Evolutionary conservation across 2,888 invertebrate species (phyloP).

Genomic region (Nomada flava): DNA sequence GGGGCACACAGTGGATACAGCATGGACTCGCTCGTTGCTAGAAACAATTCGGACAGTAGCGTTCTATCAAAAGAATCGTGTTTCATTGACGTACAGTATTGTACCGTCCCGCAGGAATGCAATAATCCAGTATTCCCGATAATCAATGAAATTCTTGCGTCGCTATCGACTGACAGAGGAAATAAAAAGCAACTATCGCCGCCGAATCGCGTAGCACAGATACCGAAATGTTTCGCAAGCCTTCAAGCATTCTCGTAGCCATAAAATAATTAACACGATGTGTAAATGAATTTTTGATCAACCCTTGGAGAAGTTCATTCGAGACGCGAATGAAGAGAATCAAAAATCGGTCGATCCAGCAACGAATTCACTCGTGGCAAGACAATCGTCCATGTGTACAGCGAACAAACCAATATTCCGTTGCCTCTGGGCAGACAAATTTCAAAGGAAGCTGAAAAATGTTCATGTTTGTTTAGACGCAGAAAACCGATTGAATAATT

Average conservation of each 20-base stretch:
- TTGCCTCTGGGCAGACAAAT: background rate
- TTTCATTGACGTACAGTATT: background rate
- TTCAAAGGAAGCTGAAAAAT: background rate
- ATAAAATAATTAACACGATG: background rate
- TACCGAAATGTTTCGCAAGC: no score
- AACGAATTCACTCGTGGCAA: background rate
- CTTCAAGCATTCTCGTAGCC: background rate
- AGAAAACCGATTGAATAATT: background rate
- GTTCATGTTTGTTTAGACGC: background rate
- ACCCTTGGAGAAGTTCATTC: slow-evolving; percentile 22
- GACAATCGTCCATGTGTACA: background rate
- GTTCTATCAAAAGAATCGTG: background rate
- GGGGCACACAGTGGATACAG: background rate
- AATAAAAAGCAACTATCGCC: slow-evolving; percentile 10
- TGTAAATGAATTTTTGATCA: slow-evolving; percentile 22
- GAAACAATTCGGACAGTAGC: slow-evolving; percentile 10
- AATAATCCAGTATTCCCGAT: slow-evolving; percentile 36
- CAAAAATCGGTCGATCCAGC: background rate
- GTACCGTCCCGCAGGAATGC: slow-evolving; percentile 20
- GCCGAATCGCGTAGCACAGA: background rate
- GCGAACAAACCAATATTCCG: slow-evolving; percentile 1
- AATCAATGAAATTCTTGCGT: slow-evolving; percentile 19
- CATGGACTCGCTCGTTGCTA: background rate
- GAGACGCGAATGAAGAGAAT: background rate
- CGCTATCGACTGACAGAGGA: background rate